A percentile compares a stretch with the other conserved stretches of the same genome.
phyloP scores from a whole-genome alignment of 2,797 vertebrate genomes.

The Taeniopygia guttata region DNA sequence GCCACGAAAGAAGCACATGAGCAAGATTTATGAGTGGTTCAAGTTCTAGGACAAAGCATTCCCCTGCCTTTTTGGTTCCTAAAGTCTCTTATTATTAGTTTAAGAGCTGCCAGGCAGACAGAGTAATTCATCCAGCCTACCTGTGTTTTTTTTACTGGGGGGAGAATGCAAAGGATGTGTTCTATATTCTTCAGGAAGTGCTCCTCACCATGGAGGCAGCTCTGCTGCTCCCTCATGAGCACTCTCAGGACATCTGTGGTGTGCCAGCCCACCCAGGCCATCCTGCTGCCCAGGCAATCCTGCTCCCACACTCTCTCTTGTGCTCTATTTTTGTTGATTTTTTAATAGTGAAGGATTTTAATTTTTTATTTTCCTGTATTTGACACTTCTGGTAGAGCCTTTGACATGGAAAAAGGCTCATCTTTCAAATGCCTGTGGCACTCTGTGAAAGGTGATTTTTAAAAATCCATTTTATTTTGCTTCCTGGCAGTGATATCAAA shows the following conservation, averaged over 20 bases:
- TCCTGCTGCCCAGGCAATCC: neutral
- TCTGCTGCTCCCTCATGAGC: neutral
- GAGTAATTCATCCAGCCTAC: neutral
- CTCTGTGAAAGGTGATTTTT: constrained; percentile 51
- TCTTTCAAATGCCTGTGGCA: constrained; percentile 51
- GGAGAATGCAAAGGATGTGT: neutral
- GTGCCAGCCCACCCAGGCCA: neutral
- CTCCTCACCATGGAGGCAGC: neutral
- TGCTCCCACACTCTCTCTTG: neutral
- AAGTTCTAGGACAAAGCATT: neutral
- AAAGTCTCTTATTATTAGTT: neutral
- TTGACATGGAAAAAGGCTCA: constrained; percentile 45
- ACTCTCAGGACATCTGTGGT: neutral
- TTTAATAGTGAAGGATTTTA: neutral
- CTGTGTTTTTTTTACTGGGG: neutral
- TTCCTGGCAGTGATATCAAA: constrained; percentile 73
- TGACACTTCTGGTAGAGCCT: neutral
- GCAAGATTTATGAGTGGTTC: neutral
- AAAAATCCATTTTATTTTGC: constrained; percentile 54
- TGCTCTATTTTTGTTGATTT: neutral
- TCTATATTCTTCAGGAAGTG: constrained; percentile 21
- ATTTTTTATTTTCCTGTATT: neutral
- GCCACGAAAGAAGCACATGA: neutral
- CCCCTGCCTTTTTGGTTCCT: neutral
- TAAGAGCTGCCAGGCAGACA: neutral